These are phyloP conservation scores for Microtus richardsoni DNA, from an alignment of 2,113 vertebrate species.

Conservation along the genomic window DNA sequence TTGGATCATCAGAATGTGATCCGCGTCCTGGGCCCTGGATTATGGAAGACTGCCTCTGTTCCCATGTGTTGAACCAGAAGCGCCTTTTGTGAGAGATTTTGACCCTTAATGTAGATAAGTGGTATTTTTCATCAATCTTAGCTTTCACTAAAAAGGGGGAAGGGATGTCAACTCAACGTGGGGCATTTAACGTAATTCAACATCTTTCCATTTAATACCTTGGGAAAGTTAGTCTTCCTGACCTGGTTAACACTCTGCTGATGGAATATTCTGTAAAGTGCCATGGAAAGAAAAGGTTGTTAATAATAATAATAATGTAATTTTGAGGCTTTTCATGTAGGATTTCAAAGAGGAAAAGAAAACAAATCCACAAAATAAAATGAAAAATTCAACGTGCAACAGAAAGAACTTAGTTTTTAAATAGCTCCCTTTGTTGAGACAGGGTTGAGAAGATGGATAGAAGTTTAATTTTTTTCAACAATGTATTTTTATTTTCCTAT, in stretches of 20 bases:
- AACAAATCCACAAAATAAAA: background rate
- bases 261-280: constrained; percentile 84
- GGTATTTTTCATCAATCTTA: constrained; percentile 95
- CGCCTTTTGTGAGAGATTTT: constrained; percentile 88
- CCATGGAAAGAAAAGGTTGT: constrained; percentile 60
- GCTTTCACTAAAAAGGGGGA: constrained; percentile 89
- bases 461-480: background rate
- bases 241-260: constrained; percentile 85
- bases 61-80: constrained; percentile 90
- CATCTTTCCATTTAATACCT: constrained; percentile 92
- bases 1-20: constrained; percentile 99
- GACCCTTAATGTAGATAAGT: constrained; percentile 99
- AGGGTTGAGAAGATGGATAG: background rate
- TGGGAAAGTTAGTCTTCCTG: constrained; percentile 86
- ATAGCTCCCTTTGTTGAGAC: background rate
- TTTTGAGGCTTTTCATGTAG: constrained; percentile 43
- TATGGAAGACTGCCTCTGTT: constrained; percentile 97
- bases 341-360: background rate
- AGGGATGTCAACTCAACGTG: constrained; percentile 90
- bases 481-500: background rate
- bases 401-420: background rate
- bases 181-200: constrained; percentile 91
- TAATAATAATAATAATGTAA: constrained; percentile 32
- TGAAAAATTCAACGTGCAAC: background rate
- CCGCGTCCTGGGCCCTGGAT: constrained; percentile 93